These are phyloP conservation scores for Carcinoscorpius rotundicauda DNA, from an alignment of 1,140 invertebrate species.

Conservation along the genomic window DNA sequence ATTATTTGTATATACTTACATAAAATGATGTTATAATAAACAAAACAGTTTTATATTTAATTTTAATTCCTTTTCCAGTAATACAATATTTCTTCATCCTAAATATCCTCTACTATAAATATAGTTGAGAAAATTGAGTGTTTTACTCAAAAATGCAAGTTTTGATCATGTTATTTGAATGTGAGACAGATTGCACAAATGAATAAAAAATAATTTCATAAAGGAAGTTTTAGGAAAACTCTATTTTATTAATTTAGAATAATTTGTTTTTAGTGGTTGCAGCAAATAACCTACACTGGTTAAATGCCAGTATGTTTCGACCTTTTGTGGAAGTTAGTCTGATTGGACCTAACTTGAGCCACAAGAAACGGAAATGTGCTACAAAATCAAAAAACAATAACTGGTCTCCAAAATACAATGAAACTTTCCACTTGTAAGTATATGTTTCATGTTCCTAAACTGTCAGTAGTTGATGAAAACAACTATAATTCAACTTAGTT, in stretches of 20 bases:
- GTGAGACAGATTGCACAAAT: no score
- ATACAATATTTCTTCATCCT: no score
- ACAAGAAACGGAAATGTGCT: slow-evolving; percentile 94
- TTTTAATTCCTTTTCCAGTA: no score
- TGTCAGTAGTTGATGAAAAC: slow-evolving; percentile 1
- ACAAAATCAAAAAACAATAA: slow-evolving; percentile 98
- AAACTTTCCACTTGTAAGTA: slow-evolving; percentile 98
- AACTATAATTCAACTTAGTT: neutral
- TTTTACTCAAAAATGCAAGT: neutral
- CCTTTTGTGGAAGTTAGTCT: slow-evolving; percentile 98
- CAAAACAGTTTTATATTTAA: no score
- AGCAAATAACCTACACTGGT: slow-evolving; percentile 97
- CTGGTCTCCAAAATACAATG: slow-evolving; percentile 98
- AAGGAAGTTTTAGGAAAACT: neutral
- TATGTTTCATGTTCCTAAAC: slow-evolving; percentile 27
- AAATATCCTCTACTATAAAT: no score
- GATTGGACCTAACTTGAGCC: slow-evolving; percentile 91
- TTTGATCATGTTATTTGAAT: no score
- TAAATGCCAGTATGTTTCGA: slow-evolving; percentile 88
- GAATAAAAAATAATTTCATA: no score
- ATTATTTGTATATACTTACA: no score
- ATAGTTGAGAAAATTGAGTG: neutral
- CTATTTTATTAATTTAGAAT: slow-evolving; percentile 4
- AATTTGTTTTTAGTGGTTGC: slow-evolving; percentile 71
- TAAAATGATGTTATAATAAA: no score